Evolutionary conservation across 2,888 invertebrate species (phyloP), one percentile per base, ranked within the genome.

Genomic region (Mystacides longicornis): DNA sequence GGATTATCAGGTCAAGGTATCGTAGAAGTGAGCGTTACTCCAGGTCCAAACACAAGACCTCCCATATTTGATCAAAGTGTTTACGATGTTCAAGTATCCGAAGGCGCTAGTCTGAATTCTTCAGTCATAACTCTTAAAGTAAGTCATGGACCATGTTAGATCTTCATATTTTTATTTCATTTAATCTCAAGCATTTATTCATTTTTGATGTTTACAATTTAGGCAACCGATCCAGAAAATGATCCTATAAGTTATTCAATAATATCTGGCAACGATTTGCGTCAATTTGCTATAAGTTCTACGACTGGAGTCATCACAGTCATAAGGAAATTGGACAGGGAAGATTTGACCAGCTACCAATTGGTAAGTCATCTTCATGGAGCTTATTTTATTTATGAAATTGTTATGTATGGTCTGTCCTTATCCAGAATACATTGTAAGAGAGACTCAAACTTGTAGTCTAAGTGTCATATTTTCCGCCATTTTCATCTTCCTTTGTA

Each of bases 281-380:
- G 88, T 5, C 93, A 93, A 68, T 95, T 95, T 69, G 81, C 85
- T 0, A 86, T 95, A 54, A 91, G 92, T 22, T 81, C 88, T 56
- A 87, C 82, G 64, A 89, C 85, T n/a, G 95, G 95, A n/a, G 82
- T 90, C 52, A 86, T 95, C 52, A 89, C 87, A 58, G 90, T 93
- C 50, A 90, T 91, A 64, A 77, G 90, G 57, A 86, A 86, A 68
- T 72, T 94, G 55, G 93, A 94, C 68, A 77, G 93, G 62, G 93
- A 94, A 74, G 90, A 90, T 64, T 75, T 93, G n/a, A 91, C 90
- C 2, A 79, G 89, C 64, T 93, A 93, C 69, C 89, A 90, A 68
- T 69, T 93, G 79, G 89, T 90, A 73, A 21, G 49, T 52, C n/a
- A n/a, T n/a, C n/a, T n/a, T n/a, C n/a, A n/a, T n/a, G n/a, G n/a